A percentile compares a stretch with the other conserved stretches of the same genome.
Evolutionary conservation across 2,888 invertebrate species (phyloP).

Genomic region (Ischnus inquisitorius): DNA sequence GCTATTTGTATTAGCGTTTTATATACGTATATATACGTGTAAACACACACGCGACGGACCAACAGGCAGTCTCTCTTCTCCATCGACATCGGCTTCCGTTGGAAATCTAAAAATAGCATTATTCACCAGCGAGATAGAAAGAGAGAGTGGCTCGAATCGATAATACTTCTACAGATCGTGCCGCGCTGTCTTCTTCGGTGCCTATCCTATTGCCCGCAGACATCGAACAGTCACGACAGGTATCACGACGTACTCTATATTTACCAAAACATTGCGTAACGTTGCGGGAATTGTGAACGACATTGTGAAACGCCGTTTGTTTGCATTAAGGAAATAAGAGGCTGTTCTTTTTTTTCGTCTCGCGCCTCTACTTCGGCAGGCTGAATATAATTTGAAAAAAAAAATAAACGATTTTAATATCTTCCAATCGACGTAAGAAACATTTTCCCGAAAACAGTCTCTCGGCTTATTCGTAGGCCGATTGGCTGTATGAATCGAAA

Average conservation of each 20-base stretch:
- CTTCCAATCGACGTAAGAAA: no score
- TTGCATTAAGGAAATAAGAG: background rate
- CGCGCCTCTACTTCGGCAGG: no score
- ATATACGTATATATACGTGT: background rate
- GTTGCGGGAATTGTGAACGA: background rate
- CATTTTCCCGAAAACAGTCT: no score
- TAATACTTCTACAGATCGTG: constrained; percentile 40
- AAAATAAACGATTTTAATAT: no score
- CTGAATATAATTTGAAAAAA: no score
- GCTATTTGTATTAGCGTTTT: constrained; percentile 35
- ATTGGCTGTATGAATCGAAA: no score
- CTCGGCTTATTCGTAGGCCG: no score
- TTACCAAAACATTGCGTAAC: constrained; percentile 1
- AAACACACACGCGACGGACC: constrained; percentile 8
- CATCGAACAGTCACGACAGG: constrained; percentile 3
- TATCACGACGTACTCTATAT: background rate
- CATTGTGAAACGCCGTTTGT: background rate
- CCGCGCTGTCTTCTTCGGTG: constrained; percentile 17
- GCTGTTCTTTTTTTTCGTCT: background rate
- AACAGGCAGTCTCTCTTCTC: constrained; percentile 17
- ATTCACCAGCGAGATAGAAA: constrained; percentile 34
- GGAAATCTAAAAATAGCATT: constrained; percentile 61
- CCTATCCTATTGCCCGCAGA: constrained; percentile 6
- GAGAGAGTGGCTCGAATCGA: constrained; percentile 54
- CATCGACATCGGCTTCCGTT: constrained; percentile 40